phyloP scores from a whole-genome alignment of 2,888 invertebrate species.

The Schrankia costaestrigalis region DNA sequence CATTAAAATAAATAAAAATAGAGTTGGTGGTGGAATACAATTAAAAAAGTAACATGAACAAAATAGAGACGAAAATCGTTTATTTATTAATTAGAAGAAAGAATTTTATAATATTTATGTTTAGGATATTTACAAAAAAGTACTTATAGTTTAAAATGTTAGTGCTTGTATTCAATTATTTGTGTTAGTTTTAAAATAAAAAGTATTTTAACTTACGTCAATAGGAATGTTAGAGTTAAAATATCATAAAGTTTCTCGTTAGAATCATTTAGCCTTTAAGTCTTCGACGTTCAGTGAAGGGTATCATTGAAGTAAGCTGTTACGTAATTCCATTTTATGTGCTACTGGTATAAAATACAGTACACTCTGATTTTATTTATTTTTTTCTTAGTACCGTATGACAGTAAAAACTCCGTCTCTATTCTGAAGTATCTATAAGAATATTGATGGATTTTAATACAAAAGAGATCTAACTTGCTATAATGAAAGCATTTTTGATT shows the following conservation, averaged over 20 bases:
- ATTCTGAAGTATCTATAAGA: no score
- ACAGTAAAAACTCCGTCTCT: no score
- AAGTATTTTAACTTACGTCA: no score
- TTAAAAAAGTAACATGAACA: not conserved
- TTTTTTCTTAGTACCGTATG: slow-evolving; percentile 3
- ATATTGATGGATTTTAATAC: no score
- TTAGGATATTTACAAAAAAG: no score
- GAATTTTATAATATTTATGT: not conserved
- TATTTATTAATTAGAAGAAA: not conserved
- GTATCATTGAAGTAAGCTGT: slow-evolving; percentile 29
- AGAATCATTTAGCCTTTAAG: slow-evolving; percentile 31
- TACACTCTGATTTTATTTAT: slow-evolving; percentile 1
- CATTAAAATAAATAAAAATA: not conserved
- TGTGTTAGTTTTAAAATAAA: no score
- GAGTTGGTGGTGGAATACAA: no score
- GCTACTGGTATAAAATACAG: slow-evolving; percentile 8
- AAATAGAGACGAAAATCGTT: not conserved
- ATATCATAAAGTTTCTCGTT: slow-evolving; percentile 16
- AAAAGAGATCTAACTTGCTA: no score
- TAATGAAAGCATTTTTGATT: no score
- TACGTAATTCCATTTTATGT: slow-evolving; percentile 37
- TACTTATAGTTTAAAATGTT: no score
- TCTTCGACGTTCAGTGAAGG: slow-evolving; percentile 41
- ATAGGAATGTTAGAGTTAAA: slow-evolving; percentile 6
- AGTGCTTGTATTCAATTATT: no score